These are phyloP conservation scores for Lucifuga dentata DNA, from an alignment of 2,113 vertebrate species.

Conservation along the genomic window DNA sequence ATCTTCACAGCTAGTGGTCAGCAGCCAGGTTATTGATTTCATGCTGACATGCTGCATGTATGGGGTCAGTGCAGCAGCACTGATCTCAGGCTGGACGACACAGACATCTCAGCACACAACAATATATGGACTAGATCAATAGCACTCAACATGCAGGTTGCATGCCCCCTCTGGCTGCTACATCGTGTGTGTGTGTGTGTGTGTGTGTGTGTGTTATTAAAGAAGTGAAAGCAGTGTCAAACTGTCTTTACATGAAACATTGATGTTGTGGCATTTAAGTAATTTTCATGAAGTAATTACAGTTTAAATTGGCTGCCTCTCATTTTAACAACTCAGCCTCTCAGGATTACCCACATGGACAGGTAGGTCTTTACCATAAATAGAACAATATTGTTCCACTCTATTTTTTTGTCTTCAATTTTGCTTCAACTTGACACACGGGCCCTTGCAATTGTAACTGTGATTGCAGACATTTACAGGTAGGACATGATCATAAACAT, in stretches of 20 bases:
- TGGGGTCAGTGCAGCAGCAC: constrained; percentile 35
- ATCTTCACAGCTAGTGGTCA: constrained; percentile 29
- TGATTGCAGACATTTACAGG: background rate
- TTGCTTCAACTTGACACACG: background rate
- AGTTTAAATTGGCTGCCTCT: no score
- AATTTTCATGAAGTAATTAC: no score
- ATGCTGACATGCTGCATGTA: constrained; percentile 23
- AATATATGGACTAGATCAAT: constrained; percentile 43
- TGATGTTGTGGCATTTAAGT: no score
- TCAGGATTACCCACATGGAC: no score
- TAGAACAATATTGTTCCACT: background rate
- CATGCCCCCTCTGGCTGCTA: background rate
- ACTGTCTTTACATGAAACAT: constrained; percentile 2
- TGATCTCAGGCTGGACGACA: constrained; percentile 40
- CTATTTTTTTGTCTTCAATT: background rate
- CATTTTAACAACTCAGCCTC: no score
- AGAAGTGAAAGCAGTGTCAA: background rate
- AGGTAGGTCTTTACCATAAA: no score
- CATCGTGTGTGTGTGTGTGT: background rate
- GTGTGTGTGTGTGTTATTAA: background rate
- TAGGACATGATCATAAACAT: background rate
- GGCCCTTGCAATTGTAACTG: background rate
- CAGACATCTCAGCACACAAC: constrained; percentile 44
- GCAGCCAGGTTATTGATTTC: constrained; percentile 44
- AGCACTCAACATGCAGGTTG: constrained; percentile 26